Percentiles rank a stretch among this genome's conserved stretches.
Conservation (phyloP, 2,797 vertebrate species). For the Sebastes matsubarae region DNA sequence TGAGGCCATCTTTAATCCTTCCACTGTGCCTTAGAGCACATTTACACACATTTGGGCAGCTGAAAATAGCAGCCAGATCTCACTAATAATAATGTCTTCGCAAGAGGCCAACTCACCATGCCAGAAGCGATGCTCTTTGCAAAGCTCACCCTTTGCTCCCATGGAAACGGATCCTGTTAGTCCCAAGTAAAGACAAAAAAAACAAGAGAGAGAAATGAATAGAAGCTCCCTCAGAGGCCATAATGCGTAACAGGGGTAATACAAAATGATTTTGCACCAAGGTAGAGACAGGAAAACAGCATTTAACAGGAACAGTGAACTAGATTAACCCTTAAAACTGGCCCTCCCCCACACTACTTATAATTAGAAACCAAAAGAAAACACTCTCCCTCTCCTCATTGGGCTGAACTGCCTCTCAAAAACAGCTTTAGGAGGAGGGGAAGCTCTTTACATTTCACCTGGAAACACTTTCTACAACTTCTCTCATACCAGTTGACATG, state of each 20-base stretch:
- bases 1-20: not conserved
- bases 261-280: not conserved
- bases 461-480: conserved; percentile 68
- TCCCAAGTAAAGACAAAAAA: conserved; percentile 7
- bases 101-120: conserved; percentile 87
- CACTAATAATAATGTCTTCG: conserved; percentile 1
- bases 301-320: not conserved
- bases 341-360: not conserved
- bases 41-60: not conserved
- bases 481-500: conserved; percentile 48
- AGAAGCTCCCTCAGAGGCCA: not conserved
- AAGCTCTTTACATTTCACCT: conserved; percentile 60
- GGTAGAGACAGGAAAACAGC: not conserved
- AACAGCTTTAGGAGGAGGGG: conserved; percentile 31
- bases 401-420: not conserved
- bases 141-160: conserved; percentile 95
- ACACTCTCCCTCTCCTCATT: conserved; percentile 5
- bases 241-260: not conserved
- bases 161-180: conserved; percentile 91
- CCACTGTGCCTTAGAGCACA: not conserved
- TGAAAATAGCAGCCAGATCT: conserved; percentile 5
- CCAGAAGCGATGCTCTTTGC: conserved; percentile 94
- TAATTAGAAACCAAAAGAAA: not conserved
- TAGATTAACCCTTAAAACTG: not conserved
- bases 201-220: conserved; percentile 12